These are phyloP conservation scores for Apostichopus japonicus DNA, from an alignment of 35 echinoderm and acorn worm genomes.

Conservation along the genomic window DNA sequence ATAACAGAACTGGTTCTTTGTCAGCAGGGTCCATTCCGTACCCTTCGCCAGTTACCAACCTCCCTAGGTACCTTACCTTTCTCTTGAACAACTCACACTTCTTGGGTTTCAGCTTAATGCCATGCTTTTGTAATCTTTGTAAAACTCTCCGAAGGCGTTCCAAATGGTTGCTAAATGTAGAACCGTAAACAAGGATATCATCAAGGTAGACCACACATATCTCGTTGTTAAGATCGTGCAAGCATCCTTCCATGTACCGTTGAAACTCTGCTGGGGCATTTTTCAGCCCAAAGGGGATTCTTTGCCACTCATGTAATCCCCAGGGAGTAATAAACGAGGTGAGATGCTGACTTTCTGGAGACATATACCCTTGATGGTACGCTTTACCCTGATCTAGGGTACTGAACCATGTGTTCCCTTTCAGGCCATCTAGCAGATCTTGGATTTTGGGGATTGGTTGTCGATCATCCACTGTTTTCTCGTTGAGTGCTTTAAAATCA, in stretches of 20 bases:
- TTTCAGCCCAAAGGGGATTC: conserved; percentile 19
- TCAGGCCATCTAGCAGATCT: conserved; percentile 77
- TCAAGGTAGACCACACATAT: not conserved
- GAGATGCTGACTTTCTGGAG: conserved; percentile 14
- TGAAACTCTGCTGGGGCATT: no score
- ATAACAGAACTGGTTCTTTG: conserved; percentile 12
- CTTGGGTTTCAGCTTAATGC: conserved; percentile 60
- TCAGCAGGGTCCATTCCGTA: conserved; percentile 40
- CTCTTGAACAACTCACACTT: conserved; percentile 65
- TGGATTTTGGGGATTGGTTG: conserved; percentile 72
- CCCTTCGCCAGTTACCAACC: conserved; percentile 44
- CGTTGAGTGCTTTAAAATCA: conserved; percentile 41
- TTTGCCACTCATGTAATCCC: conserved; percentile 9
- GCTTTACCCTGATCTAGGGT: conserved; percentile 72
- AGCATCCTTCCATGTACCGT: no score
- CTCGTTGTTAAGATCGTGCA: no score
- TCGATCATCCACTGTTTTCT: conserved; percentile 53
- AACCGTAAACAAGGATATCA: not conserved
- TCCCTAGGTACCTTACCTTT: conserved; percentile 58
- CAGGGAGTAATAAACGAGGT: conserved; percentile 8
- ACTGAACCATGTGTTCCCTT: conserved; percentile 50
- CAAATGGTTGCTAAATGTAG: not conserved
- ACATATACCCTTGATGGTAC: conserved; percentile 1
- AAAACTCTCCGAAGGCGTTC: conserved; percentile 10
- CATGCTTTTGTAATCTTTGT: conserved; percentile 46